Base-by-base conservation (phyloP, 2,797 vertebrate species). In the Netta rufina region DNA sequence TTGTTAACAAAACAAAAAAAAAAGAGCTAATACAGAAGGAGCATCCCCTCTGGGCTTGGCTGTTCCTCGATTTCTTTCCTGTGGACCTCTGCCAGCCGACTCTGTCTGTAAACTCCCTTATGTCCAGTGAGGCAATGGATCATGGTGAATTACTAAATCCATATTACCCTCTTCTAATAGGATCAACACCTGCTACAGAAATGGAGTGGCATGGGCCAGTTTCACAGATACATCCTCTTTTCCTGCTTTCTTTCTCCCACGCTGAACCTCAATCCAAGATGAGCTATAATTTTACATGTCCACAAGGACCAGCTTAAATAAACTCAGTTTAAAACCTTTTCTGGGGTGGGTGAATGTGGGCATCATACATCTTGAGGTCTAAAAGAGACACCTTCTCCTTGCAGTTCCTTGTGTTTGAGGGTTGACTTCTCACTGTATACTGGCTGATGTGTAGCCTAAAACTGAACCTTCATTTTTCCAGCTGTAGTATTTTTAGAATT, bases 1-100 rank as follows among this genome's bases (percentile, higher is more conserved):
- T 88, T 41, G 81, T 82, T 94, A 90, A 45, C 47, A 53, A 78
- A 41, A 41, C 32, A 62, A 84, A 76, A 94, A 47, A 22, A 47
- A 43, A 13, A 66, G 33, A 69, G 61, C 66, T 83, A 89, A 80
- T 3, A 72, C 41, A 85, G 33, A 75, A 80, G 41, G 7, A 64
- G 15, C 27, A 72, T 81, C 22, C 71, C 78, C 57, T 77, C 61
- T 72, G 78, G 69, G 32, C 49, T 92, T 94, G 60, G 53, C 77
- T 7, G 0, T 60, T 89, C 66, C 87, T 93, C 0, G 0, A 72
- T 89, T 83, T 89, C 58, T 20, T 93, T n/a, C 18, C 43, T n/a
- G 28, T 5, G 2, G 66, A 80, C 5, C 0, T 0, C 41, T 87
- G 61, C 84, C 89, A 92, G 49, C 11, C 1, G 2, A 17, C 9